Evolutionary conservation across 2,888 invertebrate genomes (phyloP).

Genomic region (Trachelus troglodyta): DNA sequence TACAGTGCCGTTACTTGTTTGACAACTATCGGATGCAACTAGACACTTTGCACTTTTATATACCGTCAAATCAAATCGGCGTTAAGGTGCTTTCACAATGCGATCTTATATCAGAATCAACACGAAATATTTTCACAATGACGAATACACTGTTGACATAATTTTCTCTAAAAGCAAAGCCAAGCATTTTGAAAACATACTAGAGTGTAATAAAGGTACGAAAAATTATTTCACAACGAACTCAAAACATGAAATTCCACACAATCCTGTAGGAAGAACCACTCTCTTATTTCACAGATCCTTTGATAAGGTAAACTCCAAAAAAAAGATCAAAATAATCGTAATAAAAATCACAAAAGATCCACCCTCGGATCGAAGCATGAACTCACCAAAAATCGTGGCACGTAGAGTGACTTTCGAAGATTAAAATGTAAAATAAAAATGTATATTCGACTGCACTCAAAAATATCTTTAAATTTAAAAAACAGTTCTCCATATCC

Average conservation of each 20-base stretch:
- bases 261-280: conserved; percentile 11
- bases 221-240: conserved; percentile 22
- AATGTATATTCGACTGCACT: neutral
- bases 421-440: neutral
- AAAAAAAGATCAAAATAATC: neutral
- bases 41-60: neutral
- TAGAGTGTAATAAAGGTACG: neutral
- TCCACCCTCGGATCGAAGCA: neutral
- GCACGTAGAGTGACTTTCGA: neutral
- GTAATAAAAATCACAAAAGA: neutral
- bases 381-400: neutral
- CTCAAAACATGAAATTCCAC: conserved; percentile 17
- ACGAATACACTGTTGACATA: neutral
- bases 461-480: neutral
- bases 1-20: neutral
- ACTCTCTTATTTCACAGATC: neutral
- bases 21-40: neutral
- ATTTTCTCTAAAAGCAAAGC: neutral
- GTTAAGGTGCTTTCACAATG: neutral
- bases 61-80: neutral
- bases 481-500: neutral
- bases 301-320: neutral
- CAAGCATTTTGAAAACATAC: neutral
- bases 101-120: neutral
- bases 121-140: neutral